These are phyloP conservation scores for Peromyscus melanophrys DNA, from an alignment of 2,797 vertebrate genomes.

Conservation along the genomic window DNA sequence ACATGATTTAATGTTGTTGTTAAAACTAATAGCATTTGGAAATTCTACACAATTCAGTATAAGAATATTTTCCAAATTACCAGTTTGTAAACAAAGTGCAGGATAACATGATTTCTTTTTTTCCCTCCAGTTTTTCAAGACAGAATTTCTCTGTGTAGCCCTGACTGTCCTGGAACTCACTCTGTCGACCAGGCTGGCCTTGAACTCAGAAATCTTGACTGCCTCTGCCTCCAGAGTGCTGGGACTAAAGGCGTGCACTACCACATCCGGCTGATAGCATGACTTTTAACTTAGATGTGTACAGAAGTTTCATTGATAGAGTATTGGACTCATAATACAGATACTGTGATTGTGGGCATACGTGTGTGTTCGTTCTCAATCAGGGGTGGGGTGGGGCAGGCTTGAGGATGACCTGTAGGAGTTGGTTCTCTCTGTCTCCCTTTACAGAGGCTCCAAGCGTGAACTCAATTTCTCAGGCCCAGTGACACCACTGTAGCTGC, in stretches of 20 bases:
- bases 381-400: not conserved
- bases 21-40: constrained; percentile 62
- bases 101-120: not conserved
- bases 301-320: not conserved
- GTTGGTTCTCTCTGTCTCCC: too few relatives aligned
- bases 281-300: not conserved
- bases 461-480: not conserved
- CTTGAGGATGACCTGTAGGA: too few relatives aligned
- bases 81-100: constrained; percentile 35
- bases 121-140: too few relatives aligned
- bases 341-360: not conserved
- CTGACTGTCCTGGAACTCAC: too few relatives aligned
- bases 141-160: too few relatives aligned
- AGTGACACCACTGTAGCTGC: not conserved
- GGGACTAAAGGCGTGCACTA: too few relatives aligned
- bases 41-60: constrained; percentile 50
- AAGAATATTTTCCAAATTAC: constrained; percentile 30
- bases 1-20: constrained; percentile 21
- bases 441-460: not conserved
- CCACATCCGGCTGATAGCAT: not conserved
- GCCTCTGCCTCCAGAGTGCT: too few relatives aligned
- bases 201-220: too few relatives aligned
- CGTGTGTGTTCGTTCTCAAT: not conserved
- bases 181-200: too few relatives aligned
- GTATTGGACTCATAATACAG: not conserved